Conservation (phyloP, 2,113 vertebrate species). For the Strix uralensis region DNA sequence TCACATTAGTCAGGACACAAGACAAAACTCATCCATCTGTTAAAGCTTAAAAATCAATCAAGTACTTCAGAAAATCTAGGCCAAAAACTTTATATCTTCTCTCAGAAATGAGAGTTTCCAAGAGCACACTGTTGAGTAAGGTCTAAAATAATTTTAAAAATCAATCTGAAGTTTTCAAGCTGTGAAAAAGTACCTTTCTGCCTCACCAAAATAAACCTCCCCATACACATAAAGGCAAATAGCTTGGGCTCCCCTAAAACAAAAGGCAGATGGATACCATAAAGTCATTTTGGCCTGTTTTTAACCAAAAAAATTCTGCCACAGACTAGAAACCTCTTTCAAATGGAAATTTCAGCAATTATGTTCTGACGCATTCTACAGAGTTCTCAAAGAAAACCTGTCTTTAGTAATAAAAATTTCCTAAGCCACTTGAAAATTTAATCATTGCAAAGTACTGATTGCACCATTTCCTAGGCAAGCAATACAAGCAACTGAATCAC, state of each 20-base stretch:
- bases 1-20: not conserved
- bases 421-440: not conserved
- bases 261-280: not conserved
- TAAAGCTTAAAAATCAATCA: not conserved
- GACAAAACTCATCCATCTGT: not conserved
- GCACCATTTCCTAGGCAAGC: not conserved
- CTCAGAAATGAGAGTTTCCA: not conserved
- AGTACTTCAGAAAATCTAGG: not conserved
- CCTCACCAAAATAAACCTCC: not conserved
- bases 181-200: not conserved
- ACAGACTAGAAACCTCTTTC: not conserved
- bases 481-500: not conserved
- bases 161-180: not conserved
- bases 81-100: not conserved
- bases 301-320: not conserved
- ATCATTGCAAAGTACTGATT: not conserved
- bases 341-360: not conserved
- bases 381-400: not conserved
- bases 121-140: not conserved
- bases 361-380: not conserved
- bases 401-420: not conserved
- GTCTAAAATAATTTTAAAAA: not conserved
- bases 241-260: not conserved
- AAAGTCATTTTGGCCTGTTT: not conserved
- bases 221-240: not conserved